Base-by-base conservation (phyloP, 2,797 vertebrate species). In the Channallabes apus region DNA sequence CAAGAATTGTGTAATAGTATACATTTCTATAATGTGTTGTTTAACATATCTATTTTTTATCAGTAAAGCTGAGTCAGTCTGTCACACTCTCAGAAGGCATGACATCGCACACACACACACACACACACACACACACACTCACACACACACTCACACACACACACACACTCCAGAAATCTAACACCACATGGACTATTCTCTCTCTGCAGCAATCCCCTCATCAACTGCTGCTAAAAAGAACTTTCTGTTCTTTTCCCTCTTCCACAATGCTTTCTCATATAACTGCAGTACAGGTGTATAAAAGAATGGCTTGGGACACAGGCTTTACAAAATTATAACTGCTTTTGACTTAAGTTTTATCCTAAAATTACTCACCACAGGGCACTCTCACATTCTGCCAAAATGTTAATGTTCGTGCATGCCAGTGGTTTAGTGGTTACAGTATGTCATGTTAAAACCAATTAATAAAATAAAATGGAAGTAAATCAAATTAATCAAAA, bases 241-340 rank as follows among this genome's bases (percentile, higher is more conserved):
- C 54, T 32, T 76, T 54, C 41, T 58, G 54, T 76, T 54, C 51
- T 3, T 54, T 76, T 76, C 27, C 54, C 51, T 3, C 51, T 58
- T 76, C 29, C 27, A 58, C 73, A 58, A 58, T 22, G 27, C 8
- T 32, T 59, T 58, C 29, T 59, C 29, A 11, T 35, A 59, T 6
- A 59, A 22, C 27, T 76, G 51, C 75, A 59, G 75, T 35, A 59
- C 75, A 77, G 75, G 75, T 77, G 9, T 59, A 77, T 12, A 29
- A 35, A 77, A 58, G 51, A 77, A 29, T 35, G 29, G 22, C 27
- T 77, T 20, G 9, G 56, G 27, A 59, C 29, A 35, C 29, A 59
- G 18, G 27, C 56, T 77, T 77, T 35, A 35, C 29, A 77, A 24
- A 59, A 24, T 6, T 22, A 11, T 24, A 32, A 58, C 54, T 32